Evolutionary conservation across 2,113 vertebrate species (phyloP), one percentile per base, ranked within the genome.

Genomic region (Calyptomena viridis): DNA sequence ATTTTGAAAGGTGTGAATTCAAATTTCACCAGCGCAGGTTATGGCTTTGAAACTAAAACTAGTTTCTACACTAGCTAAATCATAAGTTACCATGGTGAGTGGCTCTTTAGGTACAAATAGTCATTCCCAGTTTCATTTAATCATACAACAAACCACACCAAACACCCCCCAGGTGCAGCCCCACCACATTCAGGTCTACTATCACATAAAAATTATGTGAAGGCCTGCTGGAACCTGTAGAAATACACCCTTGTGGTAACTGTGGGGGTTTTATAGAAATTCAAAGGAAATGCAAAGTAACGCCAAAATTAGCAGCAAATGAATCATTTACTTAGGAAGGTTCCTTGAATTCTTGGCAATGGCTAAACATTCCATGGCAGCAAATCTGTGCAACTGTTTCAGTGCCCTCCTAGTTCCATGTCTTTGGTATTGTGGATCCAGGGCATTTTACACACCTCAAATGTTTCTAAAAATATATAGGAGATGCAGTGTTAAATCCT

Each of bases 71-170:
- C 21, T n/a, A 18, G 30, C 16, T 69, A 84, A 58, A 46, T 37
- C 6, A 2, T 33, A 17, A 7, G 6, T 42, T 69, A n/a, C 31
- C 1, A 0, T 12, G 33, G 42, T 23, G 79, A 66, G 24, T 33
- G 33, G 14, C 27, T 39, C 25, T n/a, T 52, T 12, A 60, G 49
- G 24, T 12, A 7, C 13, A 75, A 15, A 11, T 3, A 49, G 37
- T 28, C 11, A 5, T 39, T 8, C 31, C 5, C 24, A 66, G 40
- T 9, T 73, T 44, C 28, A 28, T 56, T 82, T 67, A 31, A 11
- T 75, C 3, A 2, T 19, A 15, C 23, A 63, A 24, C 6, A 63
- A 72, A 69, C 24, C 37, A 40, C 59, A 84, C 14, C 9, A 30
- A 72, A 68, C 12, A 23, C 35, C 21, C 8, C 39, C 21, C 42